Percentiles rank a stretch among this genome's conserved stretches.
phyloP scores from a whole-genome alignment of 2,888 invertebrate species.

The Agrotis exclamationis region DNA sequence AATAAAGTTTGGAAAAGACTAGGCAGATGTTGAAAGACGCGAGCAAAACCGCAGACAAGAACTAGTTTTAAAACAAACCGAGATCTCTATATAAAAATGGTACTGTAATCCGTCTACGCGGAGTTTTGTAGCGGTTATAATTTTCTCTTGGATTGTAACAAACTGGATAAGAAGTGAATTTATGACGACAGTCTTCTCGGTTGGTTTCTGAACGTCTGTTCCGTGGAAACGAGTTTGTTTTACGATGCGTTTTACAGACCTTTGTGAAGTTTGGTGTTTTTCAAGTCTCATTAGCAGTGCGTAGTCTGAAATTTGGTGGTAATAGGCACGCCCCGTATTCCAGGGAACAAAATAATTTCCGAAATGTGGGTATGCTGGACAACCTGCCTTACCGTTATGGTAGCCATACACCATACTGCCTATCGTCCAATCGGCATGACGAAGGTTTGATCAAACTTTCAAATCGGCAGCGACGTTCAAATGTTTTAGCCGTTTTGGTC shows the following conservation, averaged over 20 bases:
- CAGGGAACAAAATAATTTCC: neutral
- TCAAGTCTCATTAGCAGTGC: neutral
- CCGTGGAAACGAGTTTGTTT: neutral
- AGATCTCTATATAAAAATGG: slow-evolving; percentile 72
- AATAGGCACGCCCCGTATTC: neutral
- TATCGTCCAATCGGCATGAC: too few relatives aligned
- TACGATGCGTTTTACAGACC: neutral
- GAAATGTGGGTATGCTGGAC: neutral
- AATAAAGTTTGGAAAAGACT: too few relatives aligned
- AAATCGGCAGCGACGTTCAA: too few relatives aligned
- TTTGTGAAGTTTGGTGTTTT: neutral
- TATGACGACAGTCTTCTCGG: neutral
- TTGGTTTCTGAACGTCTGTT: neutral
- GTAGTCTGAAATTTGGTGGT: neutral
- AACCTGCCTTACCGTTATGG: neutral
- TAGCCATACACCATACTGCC: too few relatives aligned
- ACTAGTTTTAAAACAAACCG: slow-evolving; percentile 70
- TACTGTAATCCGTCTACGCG: slow-evolving; percentile 76
- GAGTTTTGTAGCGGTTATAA: slow-evolving; percentile 72
- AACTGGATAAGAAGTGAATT: slow-evolving; percentile 20
- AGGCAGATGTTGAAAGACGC: too few relatives aligned
- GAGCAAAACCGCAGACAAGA: too few relatives aligned
- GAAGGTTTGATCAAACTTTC: too few relatives aligned
- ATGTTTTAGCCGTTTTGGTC: too few relatives aligned
- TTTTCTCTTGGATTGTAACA: slow-evolving; percentile 62